A percentile compares a stretch with the other conserved stretches of the same genome.
Conservation (phyloP, 2,888 invertebrate genomes). For the Epicampocera succincta region DNA sequence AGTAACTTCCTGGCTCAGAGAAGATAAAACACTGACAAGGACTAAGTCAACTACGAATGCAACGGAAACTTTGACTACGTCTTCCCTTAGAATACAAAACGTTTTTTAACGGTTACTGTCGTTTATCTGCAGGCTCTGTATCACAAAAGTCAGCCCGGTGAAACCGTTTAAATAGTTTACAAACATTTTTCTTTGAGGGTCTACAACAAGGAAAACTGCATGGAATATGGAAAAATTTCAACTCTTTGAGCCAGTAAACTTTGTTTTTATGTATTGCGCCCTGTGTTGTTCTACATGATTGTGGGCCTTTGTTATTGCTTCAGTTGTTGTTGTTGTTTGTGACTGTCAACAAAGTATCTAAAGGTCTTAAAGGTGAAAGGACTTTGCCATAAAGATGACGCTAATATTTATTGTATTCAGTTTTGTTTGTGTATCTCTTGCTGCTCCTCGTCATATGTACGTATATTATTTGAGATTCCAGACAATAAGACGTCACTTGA, state of each 20-base stretch:
- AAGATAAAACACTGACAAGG: background rate
- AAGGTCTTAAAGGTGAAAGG: slow-evolving; percentile 69
- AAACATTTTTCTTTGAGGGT: slow-evolving; percentile 31
- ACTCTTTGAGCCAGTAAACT: slow-evolving; percentile 24
- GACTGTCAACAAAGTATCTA: slow-evolving; percentile 26
- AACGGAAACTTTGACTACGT: background rate
- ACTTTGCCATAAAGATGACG: slow-evolving; percentile 67
- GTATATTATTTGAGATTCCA: slow-evolving; percentile 55
- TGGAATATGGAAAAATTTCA: slow-evolving; percentile 14
- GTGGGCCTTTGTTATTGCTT: background rate
- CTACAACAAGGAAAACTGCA: background rate
- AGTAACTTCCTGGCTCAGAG: too few relatives aligned
- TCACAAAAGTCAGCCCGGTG: background rate
- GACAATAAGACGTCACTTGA: slow-evolving; percentile 66
- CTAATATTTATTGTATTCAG: slow-evolving; percentile 52
- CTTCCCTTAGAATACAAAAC: slow-evolving; percentile 7
- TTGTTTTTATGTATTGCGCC: slow-evolving; percentile 2
- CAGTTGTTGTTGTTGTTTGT: slow-evolving; percentile 7
- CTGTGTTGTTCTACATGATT: background rate
- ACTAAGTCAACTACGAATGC: background rate
- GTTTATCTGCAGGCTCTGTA: slow-evolving; percentile 7
- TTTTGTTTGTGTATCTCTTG: slow-evolving; percentile 8
- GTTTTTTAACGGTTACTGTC: background rate
- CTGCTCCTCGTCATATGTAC: slow-evolving; percentile 10
- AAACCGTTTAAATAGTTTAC: background rate